Percentiles rank a stretch among this genome's conserved stretches.
Evolutionary conservation across 1,140 invertebrate species (phyloP).

Genomic region (Zophobas atratus): DNA sequence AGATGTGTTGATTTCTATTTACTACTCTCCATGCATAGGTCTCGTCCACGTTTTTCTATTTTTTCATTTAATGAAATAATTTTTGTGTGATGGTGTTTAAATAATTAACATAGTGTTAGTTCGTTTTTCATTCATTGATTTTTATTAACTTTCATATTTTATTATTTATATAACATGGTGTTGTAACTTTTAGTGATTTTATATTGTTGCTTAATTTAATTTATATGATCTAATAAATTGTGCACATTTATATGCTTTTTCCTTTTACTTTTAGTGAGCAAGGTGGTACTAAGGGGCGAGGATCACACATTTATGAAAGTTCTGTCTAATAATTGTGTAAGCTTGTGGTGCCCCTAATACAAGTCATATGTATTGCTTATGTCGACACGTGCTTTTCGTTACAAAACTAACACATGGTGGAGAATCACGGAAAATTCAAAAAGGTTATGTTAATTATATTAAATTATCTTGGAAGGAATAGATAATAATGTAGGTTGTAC

Average conservation of each 20-base stretch:
- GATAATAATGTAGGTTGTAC: too few species aligned
- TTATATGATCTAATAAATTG: conserved; percentile 26
- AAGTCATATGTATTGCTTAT: too few species aligned
- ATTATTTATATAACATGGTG: conserved; percentile 33
- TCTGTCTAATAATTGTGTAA: too few species aligned
- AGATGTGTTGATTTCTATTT: conserved; percentile 1
- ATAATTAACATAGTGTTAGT: conserved; percentile 41
- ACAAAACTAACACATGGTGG: too few species aligned
- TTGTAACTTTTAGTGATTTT: conserved; percentile 47
- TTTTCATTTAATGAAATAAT: neutral
- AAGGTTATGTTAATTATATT: too few species aligned
- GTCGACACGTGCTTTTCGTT: too few species aligned
- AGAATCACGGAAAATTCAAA: too few species aligned
- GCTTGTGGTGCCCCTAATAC: too few species aligned
- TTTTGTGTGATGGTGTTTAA: conserved; percentile 26
- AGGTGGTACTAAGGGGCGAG: conserved; percentile 58
- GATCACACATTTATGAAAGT: conserved; percentile 1
- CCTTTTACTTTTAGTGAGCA: conserved; percentile 27
- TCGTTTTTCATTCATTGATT: conserved; percentile 27
- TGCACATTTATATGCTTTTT: conserved; percentile 42
- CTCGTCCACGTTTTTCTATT: conserved; percentile 7
- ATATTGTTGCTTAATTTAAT: conserved; percentile 17
- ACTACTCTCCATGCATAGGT: neutral
- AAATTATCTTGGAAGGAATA: too few species aligned
- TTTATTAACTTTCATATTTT: conserved; percentile 34